Conservation (phyloP, 2,888 invertebrate species). For the Microdon myrmicae region DNA sequence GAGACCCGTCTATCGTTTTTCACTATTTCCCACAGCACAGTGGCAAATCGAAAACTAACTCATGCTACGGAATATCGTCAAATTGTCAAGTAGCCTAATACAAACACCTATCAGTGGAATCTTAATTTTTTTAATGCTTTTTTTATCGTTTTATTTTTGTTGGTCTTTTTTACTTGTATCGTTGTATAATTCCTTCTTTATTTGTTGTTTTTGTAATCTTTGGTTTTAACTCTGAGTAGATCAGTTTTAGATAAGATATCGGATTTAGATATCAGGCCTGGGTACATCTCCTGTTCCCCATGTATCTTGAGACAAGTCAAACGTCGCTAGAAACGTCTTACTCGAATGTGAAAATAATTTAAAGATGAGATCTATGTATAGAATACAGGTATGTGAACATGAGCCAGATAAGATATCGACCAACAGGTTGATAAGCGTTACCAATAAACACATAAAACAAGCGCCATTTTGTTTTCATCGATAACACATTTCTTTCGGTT, state of each 20-base stretch:
- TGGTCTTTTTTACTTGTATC: background rate
- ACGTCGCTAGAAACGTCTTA: background rate
- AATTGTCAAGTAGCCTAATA: constrained; percentile 26
- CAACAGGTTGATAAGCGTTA: background rate
- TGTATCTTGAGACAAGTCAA: background rate
- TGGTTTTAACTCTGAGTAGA: constrained; percentile 5
- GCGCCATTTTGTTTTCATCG: constrained; percentile 6
- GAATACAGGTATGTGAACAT: constrained; percentile 1
- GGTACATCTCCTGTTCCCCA: background rate
- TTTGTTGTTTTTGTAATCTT: background rate
- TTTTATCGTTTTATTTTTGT: no score
- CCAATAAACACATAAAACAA: background rate
- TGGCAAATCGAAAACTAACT: constrained; percentile 27
- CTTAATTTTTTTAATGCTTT: no score
- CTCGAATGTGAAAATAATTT: background rate
- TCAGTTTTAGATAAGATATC: constrained; percentile 41
- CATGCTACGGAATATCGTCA: constrained; percentile 13
- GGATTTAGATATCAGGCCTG: no score
- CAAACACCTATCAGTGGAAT: constrained; percentile 29
- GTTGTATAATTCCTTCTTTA: background rate
- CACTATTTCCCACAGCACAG: no score
- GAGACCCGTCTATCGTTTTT: no score
- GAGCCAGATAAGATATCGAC: constrained; percentile 11
- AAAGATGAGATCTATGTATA: constrained; percentile 9
- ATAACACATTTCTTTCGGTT: constrained; percentile 13